Evolutionary conservation across 1,140 invertebrate genomes (phyloP), one percentile per base, ranked within the genome.

Genomic region (Venustaconcha ellipsiformis): DNA sequence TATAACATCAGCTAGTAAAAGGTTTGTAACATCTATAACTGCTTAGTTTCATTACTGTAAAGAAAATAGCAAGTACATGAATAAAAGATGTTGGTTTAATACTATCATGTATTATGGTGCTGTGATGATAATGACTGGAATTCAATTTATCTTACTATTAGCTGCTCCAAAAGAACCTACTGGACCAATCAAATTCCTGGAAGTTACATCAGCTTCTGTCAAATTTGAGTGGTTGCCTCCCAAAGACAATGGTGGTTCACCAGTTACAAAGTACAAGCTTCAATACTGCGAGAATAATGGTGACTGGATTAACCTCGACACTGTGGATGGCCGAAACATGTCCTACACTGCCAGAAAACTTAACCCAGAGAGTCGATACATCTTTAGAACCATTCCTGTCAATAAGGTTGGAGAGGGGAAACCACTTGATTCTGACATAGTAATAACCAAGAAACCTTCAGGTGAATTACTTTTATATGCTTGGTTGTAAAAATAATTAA

Each of bases 361-460:
- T 26, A 94, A 93, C 12, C 96, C 99, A 90, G 96, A 96, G 30
- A 96, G 98, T 89, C 94, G 96, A 86, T 99, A 99, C 87, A 96
- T 98, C 90, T 99, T 99, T 89, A 93, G 97, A 84, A 95, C 99
- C 1, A 94, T 94, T 15, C 98, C 97, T 57, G 93, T 97, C 37
- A 99, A 99, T 90, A 96, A 96, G 56, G 96, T 97, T 71, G 98
- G 98, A 55, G 92, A 95, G 84, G 96, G 98, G 63, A 95, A 96
- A 91, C 94, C 96, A 30, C 97, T 96, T 76, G 96, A 98, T 70
- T 92, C 95, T 14, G 97, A 97, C 0, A 92, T 94, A 71, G 94
- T 74, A 15, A 83, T 86, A 20, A 83, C 83, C 72, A 85, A 83
- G 74, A 83, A 82, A 48, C 73, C 80, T 63, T 80, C 85, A 88